A percentile compares a stretch with the other conserved stretches of the same genome.
These are phyloP conservation scores for Lagopus muta DNA, from an alignment of 2,113 vertebrate species.

Conservation along the genomic window DNA sequence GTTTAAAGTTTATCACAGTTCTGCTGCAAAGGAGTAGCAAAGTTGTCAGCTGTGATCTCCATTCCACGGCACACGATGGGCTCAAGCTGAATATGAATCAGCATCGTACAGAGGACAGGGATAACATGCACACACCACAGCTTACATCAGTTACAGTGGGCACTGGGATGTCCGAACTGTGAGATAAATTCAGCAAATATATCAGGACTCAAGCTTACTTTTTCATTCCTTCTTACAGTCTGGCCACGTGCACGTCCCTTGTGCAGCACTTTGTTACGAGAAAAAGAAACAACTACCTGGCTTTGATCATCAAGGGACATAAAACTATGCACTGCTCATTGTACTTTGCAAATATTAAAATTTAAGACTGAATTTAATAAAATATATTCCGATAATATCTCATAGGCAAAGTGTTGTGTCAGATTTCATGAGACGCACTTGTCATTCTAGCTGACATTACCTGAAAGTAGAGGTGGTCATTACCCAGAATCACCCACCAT, in stretches of 20 bases:
- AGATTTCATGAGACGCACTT: rapidly evolving
- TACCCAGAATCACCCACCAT: rapidly evolving
- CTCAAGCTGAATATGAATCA: not conserved
- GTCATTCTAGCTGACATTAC: rapidly evolving
- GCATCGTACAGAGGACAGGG: not conserved
- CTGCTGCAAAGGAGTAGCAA: not conserved
- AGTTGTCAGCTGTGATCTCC: not conserved
- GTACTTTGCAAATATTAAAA: not conserved
- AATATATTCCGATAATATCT: not conserved
- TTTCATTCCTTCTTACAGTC: not conserved
- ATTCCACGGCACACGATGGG: not conserved
- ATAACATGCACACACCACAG: rapidly evolving
- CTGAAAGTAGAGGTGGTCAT: not conserved
- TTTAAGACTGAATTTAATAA: not conserved
- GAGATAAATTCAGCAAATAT: not conserved
- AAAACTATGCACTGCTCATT: not conserved
- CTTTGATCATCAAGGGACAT: not conserved
- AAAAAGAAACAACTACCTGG: not conserved
- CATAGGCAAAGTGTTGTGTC: not conserved
- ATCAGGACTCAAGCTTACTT: not conserved
- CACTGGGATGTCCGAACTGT: not conserved
- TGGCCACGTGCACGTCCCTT: rapidly evolving
- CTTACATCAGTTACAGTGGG: not conserved
- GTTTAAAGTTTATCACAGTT: not conserved
- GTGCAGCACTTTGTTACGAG: not conserved